Evolutionary conservation across 2,797 vertebrate genomes (phyloP).

Genomic region (Borostomias antarcticus): DNA sequence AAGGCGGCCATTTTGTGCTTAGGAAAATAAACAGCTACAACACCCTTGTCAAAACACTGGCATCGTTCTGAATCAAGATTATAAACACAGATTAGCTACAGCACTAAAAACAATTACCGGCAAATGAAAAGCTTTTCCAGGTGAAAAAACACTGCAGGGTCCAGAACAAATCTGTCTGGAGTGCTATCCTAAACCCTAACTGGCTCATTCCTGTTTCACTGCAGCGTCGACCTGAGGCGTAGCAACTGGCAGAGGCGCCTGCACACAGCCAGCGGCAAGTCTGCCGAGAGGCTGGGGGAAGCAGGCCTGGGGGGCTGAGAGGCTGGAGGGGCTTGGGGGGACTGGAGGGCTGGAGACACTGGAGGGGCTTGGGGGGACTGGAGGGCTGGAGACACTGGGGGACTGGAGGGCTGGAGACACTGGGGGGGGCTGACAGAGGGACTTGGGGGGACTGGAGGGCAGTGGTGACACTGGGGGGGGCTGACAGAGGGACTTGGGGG

Average conservation of each 20-base stretch:
- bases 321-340: too few species aligned
- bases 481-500: too few species aligned
- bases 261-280: too few species aligned
- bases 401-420: neutral
- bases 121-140: conserved; percentile 36
- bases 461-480: too few species aligned
- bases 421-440: too few species aligned
- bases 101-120: conserved; percentile 36
- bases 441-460: neutral
- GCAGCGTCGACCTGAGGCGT: conserved; percentile 36
- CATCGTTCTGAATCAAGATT: conserved; percentile 55
- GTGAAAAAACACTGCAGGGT: conserved; percentile 49
- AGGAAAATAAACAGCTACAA: conserved; percentile 5
- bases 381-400: too few species aligned
- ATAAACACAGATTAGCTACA: conserved; percentile 53
- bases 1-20: neutral
- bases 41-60: conserved; percentile 48
- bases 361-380: too few species aligned
- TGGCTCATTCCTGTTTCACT: conserved; percentile 28
- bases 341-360: neutral
- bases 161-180: conserved; percentile 45
- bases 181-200: conserved; percentile 37
- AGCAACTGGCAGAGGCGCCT: conserved; percentile 44
- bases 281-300: conserved; percentile 36
- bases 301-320: conserved; percentile 21